Conservation (phyloP, 2,888 invertebrate species). For the Athalia cordata region DNA sequence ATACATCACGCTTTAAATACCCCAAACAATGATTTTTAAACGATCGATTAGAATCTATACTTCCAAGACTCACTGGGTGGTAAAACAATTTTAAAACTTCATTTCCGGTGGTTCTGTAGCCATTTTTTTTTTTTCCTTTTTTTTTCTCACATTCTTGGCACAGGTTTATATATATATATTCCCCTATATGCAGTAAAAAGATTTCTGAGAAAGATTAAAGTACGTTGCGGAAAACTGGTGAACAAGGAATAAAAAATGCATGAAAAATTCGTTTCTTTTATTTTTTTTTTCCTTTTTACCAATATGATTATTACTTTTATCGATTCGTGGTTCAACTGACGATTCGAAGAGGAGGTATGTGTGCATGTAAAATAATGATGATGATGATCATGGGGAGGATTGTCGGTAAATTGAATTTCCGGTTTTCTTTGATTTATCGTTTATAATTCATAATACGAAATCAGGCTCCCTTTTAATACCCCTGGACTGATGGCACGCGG, state of each 20-base stretch:
- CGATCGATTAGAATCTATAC: conserved; percentile 24
- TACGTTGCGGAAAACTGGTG: conserved; percentile 1
- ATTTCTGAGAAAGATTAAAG: conserved; percentile 4
- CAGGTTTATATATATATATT: not conserved
- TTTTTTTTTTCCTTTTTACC: not conserved
- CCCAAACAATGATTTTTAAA: too few relatives aligned
- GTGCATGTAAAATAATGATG: not conserved
- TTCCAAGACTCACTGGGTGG: conserved; percentile 15
- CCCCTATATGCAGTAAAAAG: not conserved
- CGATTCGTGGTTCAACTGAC: too few relatives aligned
- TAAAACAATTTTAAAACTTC: conserved; percentile 37
- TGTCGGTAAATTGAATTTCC: conserved; percentile 33
- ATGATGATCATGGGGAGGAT: too few relatives aligned
- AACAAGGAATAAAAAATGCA: not conserved
- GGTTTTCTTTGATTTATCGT: conserved; percentile 37
- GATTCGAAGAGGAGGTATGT: too few relatives aligned
- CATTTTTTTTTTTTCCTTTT: not conserved
- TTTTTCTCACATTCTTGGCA: conserved; percentile 24
- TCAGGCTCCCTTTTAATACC: conserved; percentile 43
- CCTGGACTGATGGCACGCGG: conserved; percentile 24
- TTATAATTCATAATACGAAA: conserved; percentile 36
- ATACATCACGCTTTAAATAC: too few relatives aligned
- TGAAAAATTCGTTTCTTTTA: not conserved
- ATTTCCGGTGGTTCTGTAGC: conserved; percentile 35
- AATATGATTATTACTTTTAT: too few relatives aligned